These are phyloP conservation scores for Eulacestoma nigropectus DNA, from an alignment of 2,113 vertebrate genomes.

Conservation along the genomic window DNA sequence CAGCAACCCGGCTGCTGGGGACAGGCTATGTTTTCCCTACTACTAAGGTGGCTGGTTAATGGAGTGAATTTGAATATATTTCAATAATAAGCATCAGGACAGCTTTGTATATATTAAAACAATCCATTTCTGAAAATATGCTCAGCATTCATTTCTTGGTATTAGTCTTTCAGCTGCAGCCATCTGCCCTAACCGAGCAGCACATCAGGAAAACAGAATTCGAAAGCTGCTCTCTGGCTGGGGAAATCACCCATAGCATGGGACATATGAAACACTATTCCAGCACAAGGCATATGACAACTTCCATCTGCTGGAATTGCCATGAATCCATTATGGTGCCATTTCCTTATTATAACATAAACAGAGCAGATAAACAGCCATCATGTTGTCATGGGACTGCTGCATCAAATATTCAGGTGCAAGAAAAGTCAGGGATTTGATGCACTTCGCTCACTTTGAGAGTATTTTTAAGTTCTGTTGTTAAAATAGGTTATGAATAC, in stretches of 20 bases:
- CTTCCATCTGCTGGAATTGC: slow-evolving; percentile 3
- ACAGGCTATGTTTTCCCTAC: slow-evolving; percentile 71
- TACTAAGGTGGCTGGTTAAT: slow-evolving; percentile 68
- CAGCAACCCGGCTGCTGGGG: slow-evolving; percentile 65
- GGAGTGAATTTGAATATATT: slow-evolving; percentile 73
- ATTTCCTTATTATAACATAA: background rate
- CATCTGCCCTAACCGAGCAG: background rate
- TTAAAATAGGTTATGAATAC: background rate
- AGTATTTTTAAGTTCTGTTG: background rate
- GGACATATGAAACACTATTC: background rate
- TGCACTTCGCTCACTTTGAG: background rate
- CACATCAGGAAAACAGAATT: background rate
- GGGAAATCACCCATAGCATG: background rate
- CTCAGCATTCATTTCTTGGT: background rate
- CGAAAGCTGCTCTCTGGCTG: background rate
- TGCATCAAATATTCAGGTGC: background rate
- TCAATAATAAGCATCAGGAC: slow-evolving; percentile 34
- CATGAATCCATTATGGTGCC: background rate
- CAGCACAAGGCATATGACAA: background rate
- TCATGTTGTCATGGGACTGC: background rate
- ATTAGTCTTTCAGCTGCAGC: background rate
- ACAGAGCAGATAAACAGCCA: background rate
- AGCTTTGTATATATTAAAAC: slow-evolving; percentile 83
- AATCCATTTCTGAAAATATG: background rate
- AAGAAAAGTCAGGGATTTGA: background rate